Conservation (phyloP, 2,113 vertebrate genomes). For the Phrynosoma platyrhinos region DNA sequence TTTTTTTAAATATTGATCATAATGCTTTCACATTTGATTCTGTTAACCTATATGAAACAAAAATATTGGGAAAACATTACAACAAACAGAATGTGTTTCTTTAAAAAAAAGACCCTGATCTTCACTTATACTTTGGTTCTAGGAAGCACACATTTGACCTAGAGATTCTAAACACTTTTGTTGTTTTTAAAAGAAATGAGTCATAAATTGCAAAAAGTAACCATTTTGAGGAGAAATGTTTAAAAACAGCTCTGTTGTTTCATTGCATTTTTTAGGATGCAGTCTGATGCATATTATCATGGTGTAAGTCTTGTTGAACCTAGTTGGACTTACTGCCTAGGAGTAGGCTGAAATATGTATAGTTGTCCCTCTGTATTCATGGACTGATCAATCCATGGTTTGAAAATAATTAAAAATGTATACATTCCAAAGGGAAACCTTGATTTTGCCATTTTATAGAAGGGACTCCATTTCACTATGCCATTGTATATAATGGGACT, state of each 20-base stretch:
- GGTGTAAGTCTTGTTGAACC: neutral
- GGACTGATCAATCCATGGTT: no score
- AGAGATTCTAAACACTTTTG: neutral
- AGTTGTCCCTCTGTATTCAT: no score
- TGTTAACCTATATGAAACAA: conserved; percentile 7
- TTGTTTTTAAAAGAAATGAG: neutral
- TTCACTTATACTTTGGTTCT: neutral
- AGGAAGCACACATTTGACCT: neutral
- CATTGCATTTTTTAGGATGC: neutral
- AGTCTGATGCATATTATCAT: no score
- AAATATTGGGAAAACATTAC: neutral
- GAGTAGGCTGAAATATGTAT: no score
- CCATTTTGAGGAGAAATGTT: neutral
- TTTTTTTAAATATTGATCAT: neutral
- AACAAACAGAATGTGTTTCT: neutral
- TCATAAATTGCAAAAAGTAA: neutral
- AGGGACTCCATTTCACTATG: no score
- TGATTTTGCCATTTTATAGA: no score
- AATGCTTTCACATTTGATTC: neutral
- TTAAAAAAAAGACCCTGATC: neutral
- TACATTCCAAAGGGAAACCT: no score
- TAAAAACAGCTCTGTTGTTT: no score
- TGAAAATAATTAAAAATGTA: no score
- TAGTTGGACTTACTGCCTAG: neutral
- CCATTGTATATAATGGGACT: no score